Evolutionary conservation across 2,888 invertebrate genomes (phyloP).

Genomic region (Eucera pruinosa): DNA sequence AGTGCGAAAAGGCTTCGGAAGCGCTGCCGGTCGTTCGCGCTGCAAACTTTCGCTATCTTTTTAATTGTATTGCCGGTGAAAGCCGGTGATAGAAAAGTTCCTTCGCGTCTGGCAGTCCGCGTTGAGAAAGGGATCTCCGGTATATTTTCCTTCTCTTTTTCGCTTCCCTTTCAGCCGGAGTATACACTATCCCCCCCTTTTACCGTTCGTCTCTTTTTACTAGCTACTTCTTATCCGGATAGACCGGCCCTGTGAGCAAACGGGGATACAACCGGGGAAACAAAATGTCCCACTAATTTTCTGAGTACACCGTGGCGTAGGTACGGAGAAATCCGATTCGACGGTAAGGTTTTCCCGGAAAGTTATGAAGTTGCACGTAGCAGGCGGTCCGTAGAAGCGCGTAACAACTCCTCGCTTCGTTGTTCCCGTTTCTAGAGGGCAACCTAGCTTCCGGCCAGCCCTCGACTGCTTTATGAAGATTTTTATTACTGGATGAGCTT

Average conservation of each 20-base stretch:
- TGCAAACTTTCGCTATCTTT: conserved; percentile 80
- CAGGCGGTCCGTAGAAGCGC: not conserved
- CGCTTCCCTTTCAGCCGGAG: not conserved
- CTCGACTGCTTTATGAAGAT: conserved; percentile 48
- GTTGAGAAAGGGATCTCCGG: conserved; percentile 33
- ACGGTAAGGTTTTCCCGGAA: conserved; percentile 54
- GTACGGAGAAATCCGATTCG: conserved; percentile 40
- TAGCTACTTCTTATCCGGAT: conserved; percentile 30
- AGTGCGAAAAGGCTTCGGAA: conserved; percentile 58
- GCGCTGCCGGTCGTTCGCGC: conserved; percentile 59
- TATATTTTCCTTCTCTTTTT: conserved; percentile 16
- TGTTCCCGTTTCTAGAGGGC: conserved; percentile 36
- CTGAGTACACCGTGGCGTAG: conserved; percentile 57
- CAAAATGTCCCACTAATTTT: conserved; percentile 72
- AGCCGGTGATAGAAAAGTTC: conserved; percentile 81
- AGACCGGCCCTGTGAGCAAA: conserved; percentile 43
- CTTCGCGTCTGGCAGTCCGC: conserved; percentile 41
- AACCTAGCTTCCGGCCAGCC: conserved; percentile 13
- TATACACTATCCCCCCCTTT: not conserved
- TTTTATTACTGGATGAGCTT: conserved; percentile 58
- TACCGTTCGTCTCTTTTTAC: not conserved
- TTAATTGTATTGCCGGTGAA: conserved; percentile 80
- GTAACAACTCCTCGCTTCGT: conserved; percentile 4
- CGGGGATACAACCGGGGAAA: conserved; percentile 48
- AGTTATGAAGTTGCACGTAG: conserved; percentile 50